phyloP scores from a whole-genome alignment of 2,113 vertebrate genomes.

The Chaetodon auriga region DNA sequence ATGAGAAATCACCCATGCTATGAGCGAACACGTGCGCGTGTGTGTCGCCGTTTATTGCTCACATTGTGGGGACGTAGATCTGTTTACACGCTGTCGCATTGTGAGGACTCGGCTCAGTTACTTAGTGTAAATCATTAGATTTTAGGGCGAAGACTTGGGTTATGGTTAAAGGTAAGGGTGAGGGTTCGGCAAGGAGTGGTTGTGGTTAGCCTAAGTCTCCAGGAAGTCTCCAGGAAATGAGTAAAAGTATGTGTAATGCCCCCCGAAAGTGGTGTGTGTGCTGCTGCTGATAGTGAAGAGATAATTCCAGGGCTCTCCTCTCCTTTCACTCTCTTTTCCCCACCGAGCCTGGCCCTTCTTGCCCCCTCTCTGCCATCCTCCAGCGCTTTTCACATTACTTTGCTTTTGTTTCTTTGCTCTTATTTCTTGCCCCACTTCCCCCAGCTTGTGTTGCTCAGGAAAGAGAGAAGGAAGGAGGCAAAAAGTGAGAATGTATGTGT shows the following conservation, averaged over 20 bases:
- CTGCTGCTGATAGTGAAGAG: constrained; percentile 65
- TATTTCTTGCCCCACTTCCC: constrained; percentile 75
- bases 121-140: too few relatives aligned
- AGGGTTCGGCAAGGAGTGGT: too few relatives aligned
- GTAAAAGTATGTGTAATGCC: too few relatives aligned
- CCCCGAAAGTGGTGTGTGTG: background rate
- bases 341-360: constrained; percentile 40
- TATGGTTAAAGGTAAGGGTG: too few relatives aligned
- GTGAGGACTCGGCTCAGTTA: too few relatives aligned
- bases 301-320: constrained; percentile 61
- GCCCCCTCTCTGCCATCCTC: constrained; percentile 67
- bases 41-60: background rate
- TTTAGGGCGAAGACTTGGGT: too few relatives aligned
- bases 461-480: constrained; percentile 39
- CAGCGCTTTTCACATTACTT: constrained; percentile 75
- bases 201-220: too few relatives aligned
- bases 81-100: too few relatives aligned
- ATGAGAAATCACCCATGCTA: constrained; percentile 70
- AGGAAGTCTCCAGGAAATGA: too few relatives aligned
- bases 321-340: constrained; percentile 29
- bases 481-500: background rate
- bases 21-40: constrained; percentile 51
- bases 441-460: constrained; percentile 57
- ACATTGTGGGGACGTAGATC: too few relatives aligned
- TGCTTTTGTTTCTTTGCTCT: constrained; percentile 74